These are phyloP conservation scores for Octonoba sinensis DNA, from an alignment of 2,888 invertebrate genomes.

Conservation along the genomic window DNA sequence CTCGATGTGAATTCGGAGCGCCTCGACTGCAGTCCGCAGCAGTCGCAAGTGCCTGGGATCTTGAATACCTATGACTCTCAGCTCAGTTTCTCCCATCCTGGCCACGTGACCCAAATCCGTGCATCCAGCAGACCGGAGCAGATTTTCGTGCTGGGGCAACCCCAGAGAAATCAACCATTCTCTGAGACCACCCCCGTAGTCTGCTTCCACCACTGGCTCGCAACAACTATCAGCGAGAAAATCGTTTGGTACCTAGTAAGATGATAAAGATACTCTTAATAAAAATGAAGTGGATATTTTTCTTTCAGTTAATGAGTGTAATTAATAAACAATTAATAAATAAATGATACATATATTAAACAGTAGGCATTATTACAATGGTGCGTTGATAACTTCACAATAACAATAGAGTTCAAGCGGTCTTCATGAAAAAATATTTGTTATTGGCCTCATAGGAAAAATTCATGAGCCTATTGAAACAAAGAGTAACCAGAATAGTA, in stretches of 20 bases:
- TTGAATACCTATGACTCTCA: slow-evolving; percentile 58
- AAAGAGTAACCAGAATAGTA: too few relatives aligned
- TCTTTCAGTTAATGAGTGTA: neutral
- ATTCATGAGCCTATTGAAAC: too few relatives aligned
- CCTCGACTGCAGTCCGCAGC: slow-evolving; percentile 65
- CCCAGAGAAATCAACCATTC: slow-evolving; percentile 71
- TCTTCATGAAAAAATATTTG: too few relatives aligned
- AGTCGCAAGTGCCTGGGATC: slow-evolving; percentile 64
- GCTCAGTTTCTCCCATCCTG: slow-evolving; percentile 63
- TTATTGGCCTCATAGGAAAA: too few relatives aligned
- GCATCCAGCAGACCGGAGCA: slow-evolving; percentile 56
- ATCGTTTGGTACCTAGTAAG: slow-evolving; percentile 70
- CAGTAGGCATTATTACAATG: too few relatives aligned
- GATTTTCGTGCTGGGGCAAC: slow-evolving; percentile 70
- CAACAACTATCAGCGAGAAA: slow-evolving; percentile 69
- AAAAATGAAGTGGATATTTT: too few relatives aligned
- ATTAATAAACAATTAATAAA: neutral
- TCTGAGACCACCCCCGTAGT: slow-evolving; percentile 68
- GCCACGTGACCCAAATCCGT: slow-evolving; percentile 68
- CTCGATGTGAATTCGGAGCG: slow-evolving; percentile 63
- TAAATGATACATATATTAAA: neutral
- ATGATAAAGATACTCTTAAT: too few relatives aligned
- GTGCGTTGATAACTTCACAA: too few relatives aligned
- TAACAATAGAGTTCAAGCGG: too few relatives aligned
- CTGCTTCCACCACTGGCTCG: slow-evolving; percentile 69